Evolutionary conservation across 2,113 vertebrate species (phyloP).

Genomic region (Protobothrops mucrosquamatus): DNA sequence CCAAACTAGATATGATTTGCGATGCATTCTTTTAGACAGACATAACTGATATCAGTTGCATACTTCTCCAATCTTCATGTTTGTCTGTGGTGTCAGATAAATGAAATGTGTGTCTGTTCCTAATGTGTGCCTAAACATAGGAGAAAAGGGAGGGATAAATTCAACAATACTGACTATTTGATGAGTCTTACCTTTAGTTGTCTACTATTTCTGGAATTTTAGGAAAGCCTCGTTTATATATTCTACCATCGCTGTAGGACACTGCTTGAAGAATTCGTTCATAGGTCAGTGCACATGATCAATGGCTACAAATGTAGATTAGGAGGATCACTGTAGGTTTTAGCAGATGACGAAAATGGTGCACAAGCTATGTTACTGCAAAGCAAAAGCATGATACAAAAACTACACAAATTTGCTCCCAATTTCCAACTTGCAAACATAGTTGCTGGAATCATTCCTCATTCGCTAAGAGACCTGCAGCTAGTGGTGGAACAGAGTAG

Average conservation of each 20-base stretch:
- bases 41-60: neutral
- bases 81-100: neutral
- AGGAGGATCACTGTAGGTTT: neutral
- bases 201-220: neutral
- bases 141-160: neutral
- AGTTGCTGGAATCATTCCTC: neutral
- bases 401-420: neutral
- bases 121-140: neutral
- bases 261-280: neutral
- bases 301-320: neutral
- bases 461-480: neutral
- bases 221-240: neutral
- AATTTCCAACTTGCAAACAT: neutral
- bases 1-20: neutral
- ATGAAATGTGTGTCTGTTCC: neutral
- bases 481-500: neutral
- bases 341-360: neutral
- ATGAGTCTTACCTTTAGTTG: neutral
- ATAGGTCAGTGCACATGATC: neutral
- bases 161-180: neutral
- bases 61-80: neutral
- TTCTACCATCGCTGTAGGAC: neutral
- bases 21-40: neutral
- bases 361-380: neutral
- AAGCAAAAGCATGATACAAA: neutral